Conservation (phyloP, 53 echinoderm and acorn worm genomes). For the Henricia sp. region DNA sequence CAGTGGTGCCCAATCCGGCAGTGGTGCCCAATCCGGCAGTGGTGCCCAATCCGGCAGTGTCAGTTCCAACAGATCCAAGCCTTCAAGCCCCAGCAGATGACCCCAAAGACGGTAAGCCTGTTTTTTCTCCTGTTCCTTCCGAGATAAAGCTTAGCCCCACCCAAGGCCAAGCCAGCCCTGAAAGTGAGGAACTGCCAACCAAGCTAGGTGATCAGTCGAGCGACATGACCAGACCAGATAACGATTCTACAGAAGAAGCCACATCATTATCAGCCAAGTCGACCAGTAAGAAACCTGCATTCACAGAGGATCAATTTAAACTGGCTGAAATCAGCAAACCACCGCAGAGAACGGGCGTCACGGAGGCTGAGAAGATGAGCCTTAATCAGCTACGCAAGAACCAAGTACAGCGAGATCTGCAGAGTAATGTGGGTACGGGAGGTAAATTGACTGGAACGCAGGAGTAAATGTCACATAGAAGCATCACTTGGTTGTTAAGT, state of each 20-base stretch:
- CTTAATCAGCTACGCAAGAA: constrained; percentile 53
- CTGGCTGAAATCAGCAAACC: constrained; percentile 50
- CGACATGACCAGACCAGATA: not conserved
- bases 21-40: no score
- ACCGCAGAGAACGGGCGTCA: not conserved
- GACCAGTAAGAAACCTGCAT: constrained; percentile 27
- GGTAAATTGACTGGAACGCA: constrained; percentile 7
- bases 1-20: no score
- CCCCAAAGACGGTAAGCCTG: not conserved
- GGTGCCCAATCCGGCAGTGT: no score
- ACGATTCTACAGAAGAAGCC: not conserved
- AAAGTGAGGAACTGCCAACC: constrained; percentile 24
- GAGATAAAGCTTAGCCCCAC: constrained; percentile 22
- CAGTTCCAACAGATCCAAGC: no score
- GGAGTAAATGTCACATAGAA: constrained; percentile 9
- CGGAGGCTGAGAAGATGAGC: constrained; percentile 33
- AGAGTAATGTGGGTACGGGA: constrained; percentile 24
- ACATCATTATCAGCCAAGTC: not conserved
- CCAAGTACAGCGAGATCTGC: constrained; percentile 46
- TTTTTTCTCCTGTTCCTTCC: constrained; percentile 39
- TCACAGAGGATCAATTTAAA: constrained; percentile 50
- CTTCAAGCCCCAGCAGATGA: not conserved
- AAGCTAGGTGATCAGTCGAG: not conserved
- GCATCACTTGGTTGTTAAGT: constrained; percentile 15
- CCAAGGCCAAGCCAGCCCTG: constrained; percentile 25